Evolutionary conservation across 2,797 vertebrate genomes (phyloP).

Genomic region (Microtus californicus): DNA sequence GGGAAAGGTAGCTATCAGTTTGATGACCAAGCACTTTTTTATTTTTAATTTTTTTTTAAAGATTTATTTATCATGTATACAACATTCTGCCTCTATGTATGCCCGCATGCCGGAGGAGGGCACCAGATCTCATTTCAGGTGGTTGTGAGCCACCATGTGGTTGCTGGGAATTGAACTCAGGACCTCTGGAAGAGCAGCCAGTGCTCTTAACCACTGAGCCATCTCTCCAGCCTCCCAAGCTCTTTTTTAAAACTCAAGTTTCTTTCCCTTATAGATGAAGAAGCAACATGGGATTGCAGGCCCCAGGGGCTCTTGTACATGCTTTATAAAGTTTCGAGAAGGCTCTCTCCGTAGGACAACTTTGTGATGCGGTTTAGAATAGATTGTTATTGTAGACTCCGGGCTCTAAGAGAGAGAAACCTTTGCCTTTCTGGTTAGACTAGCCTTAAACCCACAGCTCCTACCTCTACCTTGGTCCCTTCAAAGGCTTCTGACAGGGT

Average conservation of each 20-base stretch:
- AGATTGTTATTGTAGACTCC: not conserved
- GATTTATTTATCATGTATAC: too few species aligned
- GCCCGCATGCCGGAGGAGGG: too few species aligned
- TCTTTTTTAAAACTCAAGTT: not conserved
- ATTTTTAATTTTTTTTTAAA: too few species aligned
- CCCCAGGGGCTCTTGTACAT: not conserved
- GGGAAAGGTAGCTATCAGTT: not conserved
- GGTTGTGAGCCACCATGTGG: too few species aligned
- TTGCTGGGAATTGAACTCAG: too few species aligned
- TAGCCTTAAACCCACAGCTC: not conserved
- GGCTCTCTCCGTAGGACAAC: not conserved
- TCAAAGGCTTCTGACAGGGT: not conserved
- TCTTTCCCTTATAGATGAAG: not conserved
- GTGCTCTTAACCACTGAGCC: too few species aligned
- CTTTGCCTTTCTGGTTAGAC: not conserved
- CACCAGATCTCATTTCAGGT: too few species aligned
- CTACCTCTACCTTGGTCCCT: not conserved
- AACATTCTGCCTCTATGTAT: too few species aligned
- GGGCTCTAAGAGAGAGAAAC: not conserved
- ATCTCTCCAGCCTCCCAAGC: too few species aligned
- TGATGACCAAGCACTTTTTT: not conserved
- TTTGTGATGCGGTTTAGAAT: not conserved
- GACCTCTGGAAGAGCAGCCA: too few species aligned
- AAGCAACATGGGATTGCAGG: rapidly evolving
- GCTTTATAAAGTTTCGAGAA: not conserved